Base-by-base conservation (phyloP, 2,113 vertebrate genomes). In the Equus quagga region DNA sequence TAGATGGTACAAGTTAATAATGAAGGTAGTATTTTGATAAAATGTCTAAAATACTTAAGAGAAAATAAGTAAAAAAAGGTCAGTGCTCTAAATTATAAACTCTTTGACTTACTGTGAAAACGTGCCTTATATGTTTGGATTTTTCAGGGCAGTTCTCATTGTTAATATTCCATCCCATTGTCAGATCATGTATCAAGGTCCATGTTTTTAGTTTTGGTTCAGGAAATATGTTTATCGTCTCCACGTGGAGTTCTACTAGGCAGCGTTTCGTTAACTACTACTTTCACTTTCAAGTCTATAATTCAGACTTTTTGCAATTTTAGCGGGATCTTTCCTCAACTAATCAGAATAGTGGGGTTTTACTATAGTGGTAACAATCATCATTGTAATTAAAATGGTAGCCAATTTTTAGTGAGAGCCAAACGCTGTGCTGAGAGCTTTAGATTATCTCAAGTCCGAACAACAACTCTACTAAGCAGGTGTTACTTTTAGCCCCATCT, bases 11-110 rank as follows among this genome's bases (percentile, higher is more conserved):
- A 91, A 81, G 64, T 62, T 62, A 67, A 90, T 44, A 70, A 9
- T 33, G 78, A 81, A 92, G 69, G 31, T 54, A 56, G 23, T 72
- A 17, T 91, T 94, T 79, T 88, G 28, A 94, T 51, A 58, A 92
- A 31, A 54, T 62, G 15, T 79, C 41, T 79, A 78, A 70, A 94
- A n/a, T 78, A 73, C 41, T 92, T 67, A 36, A 33, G 75, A 49
- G 41, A 60, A 69, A 75, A 79, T 92, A n/a, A 78, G 70, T 70
- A 69, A 13, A 90, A n/a, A 13, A 51, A 41, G 36, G 36, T n/a
- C 44, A 69, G 2, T 41, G 21, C 19, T 81, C n/a, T 76, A 54
- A 28, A 54, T 54, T 78, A 54, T 56, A 82, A 91, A 41, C n/a
- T 78, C 62, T 33, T 19, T 81, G 19, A 41, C 51, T 89, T 89